Conservation (phyloP, 1,140 invertebrate genomes). For the Zaprionus africanus region DNA sequence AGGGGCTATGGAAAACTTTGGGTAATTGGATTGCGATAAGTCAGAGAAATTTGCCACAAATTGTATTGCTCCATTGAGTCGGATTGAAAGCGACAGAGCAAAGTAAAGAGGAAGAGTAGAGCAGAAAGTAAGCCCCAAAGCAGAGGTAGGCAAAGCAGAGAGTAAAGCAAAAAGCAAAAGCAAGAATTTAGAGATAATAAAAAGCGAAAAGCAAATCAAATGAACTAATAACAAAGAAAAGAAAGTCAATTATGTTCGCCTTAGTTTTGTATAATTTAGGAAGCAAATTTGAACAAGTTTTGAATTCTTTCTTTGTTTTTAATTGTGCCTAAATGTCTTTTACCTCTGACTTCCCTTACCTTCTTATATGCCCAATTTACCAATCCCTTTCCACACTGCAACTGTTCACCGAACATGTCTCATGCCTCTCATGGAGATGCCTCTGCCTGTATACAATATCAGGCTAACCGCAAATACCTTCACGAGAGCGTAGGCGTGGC, state of each 20-base stretch:
- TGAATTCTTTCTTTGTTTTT: neutral
- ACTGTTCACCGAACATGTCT: neutral
- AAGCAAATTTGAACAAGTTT: neutral
- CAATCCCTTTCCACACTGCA: neutral
- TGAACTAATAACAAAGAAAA: neutral
- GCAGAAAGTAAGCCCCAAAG: constrained; percentile 8
- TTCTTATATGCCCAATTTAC: neutral
- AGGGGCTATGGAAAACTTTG: neutral
- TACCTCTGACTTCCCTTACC: neutral
- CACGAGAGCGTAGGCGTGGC: neutral
- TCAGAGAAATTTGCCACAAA: constrained; percentile 6
- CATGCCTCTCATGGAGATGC: neutral
- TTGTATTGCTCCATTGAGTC: neutral
- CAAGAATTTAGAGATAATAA: neutral
- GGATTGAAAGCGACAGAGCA: neutral
- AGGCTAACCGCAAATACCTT: neutral
- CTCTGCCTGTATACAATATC: constrained; percentile 9
- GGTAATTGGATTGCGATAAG: constrained; percentile 5
- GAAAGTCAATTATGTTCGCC: neutral
- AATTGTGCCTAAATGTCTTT: neutral
- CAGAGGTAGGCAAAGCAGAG: neutral
- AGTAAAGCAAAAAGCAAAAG: neutral
- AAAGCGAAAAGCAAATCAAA: neutral
- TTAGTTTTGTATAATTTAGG: neutral
- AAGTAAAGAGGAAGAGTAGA: neutral